Base-by-base conservation (phyloP, 2,888 invertebrate genomes). In the Zootermopsis nevadensis region DNA sequence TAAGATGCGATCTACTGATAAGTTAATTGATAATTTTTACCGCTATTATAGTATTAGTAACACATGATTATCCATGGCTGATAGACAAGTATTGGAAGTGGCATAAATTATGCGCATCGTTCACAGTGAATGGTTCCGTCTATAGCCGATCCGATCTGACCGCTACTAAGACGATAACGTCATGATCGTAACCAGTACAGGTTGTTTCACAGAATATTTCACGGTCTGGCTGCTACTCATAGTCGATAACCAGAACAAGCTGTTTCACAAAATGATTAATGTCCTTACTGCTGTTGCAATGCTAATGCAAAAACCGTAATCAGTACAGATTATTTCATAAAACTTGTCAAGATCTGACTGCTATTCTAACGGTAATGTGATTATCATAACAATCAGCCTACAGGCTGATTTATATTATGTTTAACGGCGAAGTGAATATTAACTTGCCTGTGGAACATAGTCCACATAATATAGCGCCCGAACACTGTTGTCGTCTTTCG, bases 31-130 rank as follows among this genome's bases (percentile, higher is more conserved):
- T 74, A 74, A 81, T 53, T 74, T 74, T 69, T 81, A 12, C 74
- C 55, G 69, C 81, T 33, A 81, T 81, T 81, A 81, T 72, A 33
- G 81, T 69, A 74, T 81, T 81, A 81, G 81, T 72, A 81, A 81
- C 81, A 74, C 42, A 48, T 81, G 81, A 72, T 81, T 81, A 79
- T 79, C 60, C 60, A 79, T 24, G 60, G 60, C 60, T 60, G 79
- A 79, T 79, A 79, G 79, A 48, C 48, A 77, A 27, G 27, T 77
- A 27, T 48, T 48, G 48, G 72, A 72, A 72, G 72, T 35, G 35
- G 72, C 35, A 72, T 72, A 35, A 72, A 72, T 35, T 35, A 72
- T 72, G 72, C 72, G 24, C 72, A 35, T 35, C 15, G 2, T 31
- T 67, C 67, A 30, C 31, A 67, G 30, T 67, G 67, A 67, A 67